phyloP scores from a whole-genome alignment of 30 jellyfish, hydroid and myxozoan genomes.

The Clytia hemisphaerica region DNA sequence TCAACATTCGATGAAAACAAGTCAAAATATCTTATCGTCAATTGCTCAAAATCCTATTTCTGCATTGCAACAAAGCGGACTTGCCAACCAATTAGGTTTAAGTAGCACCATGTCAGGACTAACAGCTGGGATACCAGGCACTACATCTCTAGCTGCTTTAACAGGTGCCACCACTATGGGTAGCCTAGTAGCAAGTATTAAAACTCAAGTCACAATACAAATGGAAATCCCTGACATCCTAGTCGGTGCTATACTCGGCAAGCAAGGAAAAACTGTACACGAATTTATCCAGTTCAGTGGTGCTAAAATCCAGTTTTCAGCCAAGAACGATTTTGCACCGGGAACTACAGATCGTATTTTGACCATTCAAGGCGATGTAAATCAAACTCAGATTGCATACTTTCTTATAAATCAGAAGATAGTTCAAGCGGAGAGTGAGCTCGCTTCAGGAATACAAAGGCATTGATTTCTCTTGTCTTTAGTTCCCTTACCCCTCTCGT shows the following conservation, averaged over 20 bases:
- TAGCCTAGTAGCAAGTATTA: constrained; percentile 48
- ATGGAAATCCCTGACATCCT: constrained; percentile 89
- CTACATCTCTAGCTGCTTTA: constrained; percentile 40
- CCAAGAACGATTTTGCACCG: constrained; percentile 92
- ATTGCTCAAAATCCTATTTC: constrained; percentile 51
- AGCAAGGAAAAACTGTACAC: constrained; percentile 88
- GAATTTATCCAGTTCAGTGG: constrained; percentile 97
- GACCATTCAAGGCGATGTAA: constrained; percentile 91
- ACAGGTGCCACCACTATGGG: constrained; percentile 42
- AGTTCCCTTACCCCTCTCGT: too few species aligned
- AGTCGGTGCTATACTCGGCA: constrained; percentile 95
- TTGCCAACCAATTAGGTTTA: constrained; percentile 27
- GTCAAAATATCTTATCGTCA: neutral
- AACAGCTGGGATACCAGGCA: constrained; percentile 15
- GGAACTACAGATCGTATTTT: constrained; percentile 90
- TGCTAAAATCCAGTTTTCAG: constrained; percentile 94
- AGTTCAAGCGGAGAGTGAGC: constrained; percentile 78
- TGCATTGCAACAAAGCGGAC: constrained; percentile 36
- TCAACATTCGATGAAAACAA: constrained; percentile 36
- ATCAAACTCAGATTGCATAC: constrained; percentile 89
- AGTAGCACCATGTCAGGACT: constrained; percentile 30
- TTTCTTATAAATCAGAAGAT: constrained; percentile 88
- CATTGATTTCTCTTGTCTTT: constrained; percentile 12
- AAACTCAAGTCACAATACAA: constrained; percentile 83
- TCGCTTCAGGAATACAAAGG: constrained; percentile 37